Evolutionary conservation across 2,113 vertebrate species (phyloP).

Genomic region (Anolis sagrei): DNA sequence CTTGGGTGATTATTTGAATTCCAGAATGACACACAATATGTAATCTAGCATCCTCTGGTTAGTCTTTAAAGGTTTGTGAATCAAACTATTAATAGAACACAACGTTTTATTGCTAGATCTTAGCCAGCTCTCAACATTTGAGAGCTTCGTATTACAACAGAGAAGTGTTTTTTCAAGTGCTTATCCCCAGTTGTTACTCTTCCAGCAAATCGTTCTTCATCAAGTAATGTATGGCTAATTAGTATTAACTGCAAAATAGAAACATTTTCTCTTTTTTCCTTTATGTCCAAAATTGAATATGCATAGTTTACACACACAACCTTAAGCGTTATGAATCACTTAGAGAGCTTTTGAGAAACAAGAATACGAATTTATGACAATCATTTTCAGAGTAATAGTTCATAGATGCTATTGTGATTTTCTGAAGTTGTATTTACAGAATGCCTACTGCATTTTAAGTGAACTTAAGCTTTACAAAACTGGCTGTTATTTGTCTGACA

Average conservation of each 20-base stretch:
- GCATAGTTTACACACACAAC: slow-evolving; percentile 25
- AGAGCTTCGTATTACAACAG: too few relatives aligned
- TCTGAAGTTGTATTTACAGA: slow-evolving; percentile 60
- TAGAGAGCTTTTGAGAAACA: slow-evolving; percentile 44
- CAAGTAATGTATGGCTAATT: not conserved
- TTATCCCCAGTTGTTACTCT: too few relatives aligned
- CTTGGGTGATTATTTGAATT: not conserved
- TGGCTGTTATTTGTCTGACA: slow-evolving; percentile 33
- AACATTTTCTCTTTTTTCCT: slow-evolving; percentile 5
- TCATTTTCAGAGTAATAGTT: slow-evolving; percentile 37
- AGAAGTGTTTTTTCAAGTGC: too few relatives aligned
- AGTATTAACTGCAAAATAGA: too few relatives aligned
- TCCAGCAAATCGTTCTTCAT: too few relatives aligned
- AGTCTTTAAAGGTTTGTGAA: not conserved
- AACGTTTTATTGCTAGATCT: not conserved
- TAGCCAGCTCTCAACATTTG: too few relatives aligned
- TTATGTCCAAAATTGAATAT: slow-evolving; percentile 40
- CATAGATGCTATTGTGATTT: slow-evolving; percentile 57
- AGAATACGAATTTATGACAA: not conserved
- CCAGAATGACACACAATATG: not conserved
- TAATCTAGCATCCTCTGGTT: not conserved
- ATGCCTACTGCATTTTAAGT: slow-evolving; percentile 52
- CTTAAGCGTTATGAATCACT: slow-evolving; percentile 42
- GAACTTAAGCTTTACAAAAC: slow-evolving; percentile 5
- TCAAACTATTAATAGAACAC: not conserved